Conservation (phyloP, 53 echinoderm and acorn worm species). For the Zoroaster sp. region DNA sequence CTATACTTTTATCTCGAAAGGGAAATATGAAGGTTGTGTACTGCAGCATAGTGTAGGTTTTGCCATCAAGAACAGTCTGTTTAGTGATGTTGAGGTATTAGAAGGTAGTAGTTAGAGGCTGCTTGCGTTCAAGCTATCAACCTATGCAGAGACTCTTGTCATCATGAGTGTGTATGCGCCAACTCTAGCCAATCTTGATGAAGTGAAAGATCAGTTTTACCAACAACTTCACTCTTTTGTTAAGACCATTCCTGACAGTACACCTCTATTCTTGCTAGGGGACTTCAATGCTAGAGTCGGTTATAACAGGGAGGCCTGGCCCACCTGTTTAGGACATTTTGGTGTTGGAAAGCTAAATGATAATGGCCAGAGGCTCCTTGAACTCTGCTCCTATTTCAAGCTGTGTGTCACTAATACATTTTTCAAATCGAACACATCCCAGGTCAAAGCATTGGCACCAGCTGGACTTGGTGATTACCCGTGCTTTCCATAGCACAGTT, state of each 20-base stretch:
- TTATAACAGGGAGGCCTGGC: conserved; percentile 48
- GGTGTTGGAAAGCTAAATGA: conserved; percentile 61
- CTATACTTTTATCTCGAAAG: no score
- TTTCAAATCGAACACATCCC: conserved; percentile 11
- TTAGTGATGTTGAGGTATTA: no score
- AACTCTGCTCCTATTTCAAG: conserved; percentile 29
- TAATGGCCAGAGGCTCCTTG: conserved; percentile 45
- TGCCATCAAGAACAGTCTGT: no score
- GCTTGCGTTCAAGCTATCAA: no score
- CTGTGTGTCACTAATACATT: conserved; percentile 47
- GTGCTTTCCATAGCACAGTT: background rate
- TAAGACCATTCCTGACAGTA: background rate
- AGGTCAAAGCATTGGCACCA: conserved; percentile 57
- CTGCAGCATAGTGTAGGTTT: no score
- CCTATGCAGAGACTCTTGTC: no score
- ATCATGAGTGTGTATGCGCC: no score
- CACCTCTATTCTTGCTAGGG: conserved; percentile 3
- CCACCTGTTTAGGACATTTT: conserved; percentile 31
- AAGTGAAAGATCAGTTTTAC: conserved; percentile 52
- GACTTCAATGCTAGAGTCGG: conserved; percentile 63
- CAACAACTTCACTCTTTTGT: conserved; percentile 5
- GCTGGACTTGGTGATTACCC: conserved; percentile 8
- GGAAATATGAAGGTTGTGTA: no score
- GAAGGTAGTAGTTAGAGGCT: no score
- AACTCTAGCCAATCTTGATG: no score